Evolutionary conservation across 2,113 vertebrate genomes (phyloP).

Genomic region (Puntigrus tetrazona): DNA sequence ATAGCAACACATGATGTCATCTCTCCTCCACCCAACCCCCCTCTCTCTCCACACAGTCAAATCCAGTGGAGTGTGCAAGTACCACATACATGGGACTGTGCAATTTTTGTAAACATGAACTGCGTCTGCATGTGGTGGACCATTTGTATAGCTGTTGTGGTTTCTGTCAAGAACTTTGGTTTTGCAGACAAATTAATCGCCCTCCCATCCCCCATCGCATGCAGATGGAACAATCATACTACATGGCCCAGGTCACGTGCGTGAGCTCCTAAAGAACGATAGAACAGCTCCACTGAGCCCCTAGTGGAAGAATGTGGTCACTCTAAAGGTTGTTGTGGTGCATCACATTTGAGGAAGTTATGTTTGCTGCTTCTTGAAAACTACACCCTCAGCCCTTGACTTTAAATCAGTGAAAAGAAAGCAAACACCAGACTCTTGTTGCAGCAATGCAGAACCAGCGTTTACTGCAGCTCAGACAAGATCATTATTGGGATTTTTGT

Average conservation of each 20-base stretch:
- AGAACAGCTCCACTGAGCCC: slow-evolving; percentile 40
- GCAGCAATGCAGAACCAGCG: neutral
- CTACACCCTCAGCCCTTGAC: neutral
- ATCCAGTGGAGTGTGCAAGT: slow-evolving; percentile 38
- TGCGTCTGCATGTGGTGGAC: neutral
- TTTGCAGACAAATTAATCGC: slow-evolving; percentile 9
- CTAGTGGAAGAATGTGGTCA: slow-evolving; percentile 46
- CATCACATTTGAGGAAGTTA: neutral
- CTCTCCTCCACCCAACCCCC: slow-evolving; percentile 64
- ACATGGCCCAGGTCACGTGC: slow-evolving; percentile 53
- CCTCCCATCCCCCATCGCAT: slow-evolving; percentile 50
- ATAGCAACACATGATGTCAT: slow-evolving; percentile 85
- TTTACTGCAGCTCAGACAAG: neutral
- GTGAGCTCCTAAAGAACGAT: slow-evolving; percentile 6
- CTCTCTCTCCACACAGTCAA: slow-evolving; percentile 59
- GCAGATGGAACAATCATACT: slow-evolving; percentile 60
- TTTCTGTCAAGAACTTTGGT: slow-evolving; percentile 26
- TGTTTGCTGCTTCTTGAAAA: neutral
- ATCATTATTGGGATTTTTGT: neutral
- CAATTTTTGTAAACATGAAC: slow-evolving; percentile 36
- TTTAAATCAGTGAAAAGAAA: neutral
- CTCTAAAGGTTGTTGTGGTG: neutral
- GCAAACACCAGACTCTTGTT: neutral
- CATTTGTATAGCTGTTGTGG: slow-evolving; percentile 40
- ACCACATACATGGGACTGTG: slow-evolving; percentile 9